These are phyloP conservation scores for Bettongia penicillata DNA, from an alignment of 2,113 vertebrate genomes.

Conservation along the genomic window DNA sequence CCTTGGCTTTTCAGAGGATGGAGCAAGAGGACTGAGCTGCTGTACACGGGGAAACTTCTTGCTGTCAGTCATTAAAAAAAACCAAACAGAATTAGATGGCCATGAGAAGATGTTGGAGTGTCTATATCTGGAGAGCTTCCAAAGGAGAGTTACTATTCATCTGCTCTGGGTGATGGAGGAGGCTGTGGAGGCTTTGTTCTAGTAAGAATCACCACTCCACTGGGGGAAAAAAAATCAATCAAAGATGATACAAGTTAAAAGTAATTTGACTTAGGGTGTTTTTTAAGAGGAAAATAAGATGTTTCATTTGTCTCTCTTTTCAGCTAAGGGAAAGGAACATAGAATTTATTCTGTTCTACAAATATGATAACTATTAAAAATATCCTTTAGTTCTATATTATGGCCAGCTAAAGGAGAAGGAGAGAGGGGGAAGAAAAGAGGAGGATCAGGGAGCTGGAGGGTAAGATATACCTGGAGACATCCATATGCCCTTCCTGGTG, in stretches of 20 bases:
- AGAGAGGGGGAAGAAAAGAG: not conserved
- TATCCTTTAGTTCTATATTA: not conserved
- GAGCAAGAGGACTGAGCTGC: not conserved
- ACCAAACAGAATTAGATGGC: not conserved
- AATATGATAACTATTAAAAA: not conserved
- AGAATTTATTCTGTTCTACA: not conserved
- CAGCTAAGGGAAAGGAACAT: not conserved
- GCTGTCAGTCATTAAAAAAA: not conserved
- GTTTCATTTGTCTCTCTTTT: not conserved
- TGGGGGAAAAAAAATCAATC: not conserved
- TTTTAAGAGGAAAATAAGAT: not conserved
- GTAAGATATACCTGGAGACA: not conserved
- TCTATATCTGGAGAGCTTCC: not conserved
- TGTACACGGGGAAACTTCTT: not conserved
- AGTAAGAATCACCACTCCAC: not conserved
- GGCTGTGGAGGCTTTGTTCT: not conserved
- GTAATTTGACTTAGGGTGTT: not conserved
- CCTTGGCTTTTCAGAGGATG: not conserved
- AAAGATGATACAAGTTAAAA: not conserved
- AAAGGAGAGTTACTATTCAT: not conserved
- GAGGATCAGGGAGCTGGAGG: not conserved
- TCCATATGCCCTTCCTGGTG: not conserved
- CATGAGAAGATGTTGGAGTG: not conserved
- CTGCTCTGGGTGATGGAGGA: not conserved
- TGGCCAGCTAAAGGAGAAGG: not conserved